Conservation (phyloP, 2,113 vertebrate species). For the Anser cygnoides region DNA sequence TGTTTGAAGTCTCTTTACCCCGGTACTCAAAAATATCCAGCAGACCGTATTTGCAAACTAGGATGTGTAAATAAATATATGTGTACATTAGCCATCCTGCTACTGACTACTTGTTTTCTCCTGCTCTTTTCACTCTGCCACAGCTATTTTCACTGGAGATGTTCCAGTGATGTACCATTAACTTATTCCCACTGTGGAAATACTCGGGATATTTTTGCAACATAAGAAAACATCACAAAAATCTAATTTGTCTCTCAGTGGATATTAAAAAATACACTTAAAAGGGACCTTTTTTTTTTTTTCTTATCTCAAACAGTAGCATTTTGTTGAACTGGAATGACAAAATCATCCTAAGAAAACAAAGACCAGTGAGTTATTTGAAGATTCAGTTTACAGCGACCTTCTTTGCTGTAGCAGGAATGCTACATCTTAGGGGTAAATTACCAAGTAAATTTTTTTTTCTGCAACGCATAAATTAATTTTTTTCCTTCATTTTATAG, state of each 20-base stretch:
- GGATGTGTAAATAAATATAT: conserved; percentile 52
- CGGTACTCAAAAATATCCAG: conserved; percentile 55
- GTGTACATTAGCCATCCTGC: conserved; percentile 33
- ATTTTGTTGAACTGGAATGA: conserved; percentile 23
- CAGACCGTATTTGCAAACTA: neutral
- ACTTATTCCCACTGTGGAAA: conserved; percentile 72
- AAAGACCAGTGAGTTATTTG: neutral
- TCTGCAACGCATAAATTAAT: neutral
- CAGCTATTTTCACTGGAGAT: conserved; percentile 76
- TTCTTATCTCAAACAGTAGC: conserved; percentile 62
- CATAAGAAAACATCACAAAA: conserved; percentile 75
- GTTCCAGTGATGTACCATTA: conserved; percentile 74
- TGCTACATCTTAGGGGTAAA: neutral
- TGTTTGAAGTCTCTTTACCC: conserved; percentile 47
- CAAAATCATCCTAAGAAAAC: conserved; percentile 30
- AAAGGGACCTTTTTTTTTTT: conserved; percentile 49
- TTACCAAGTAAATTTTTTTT: neutral
- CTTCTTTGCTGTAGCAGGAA: neutral
- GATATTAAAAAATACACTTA: conserved; percentile 56
- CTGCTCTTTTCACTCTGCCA: neutral
- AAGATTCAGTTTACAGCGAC: neutral
- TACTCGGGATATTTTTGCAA: conserved; percentile 76
- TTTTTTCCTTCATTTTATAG: neutral
- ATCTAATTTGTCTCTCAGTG: conserved; percentile 57
- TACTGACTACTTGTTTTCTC: conserved; percentile 17